Conservation (phyloP, 2,113 vertebrate species). For the Xenus cinereus region DNA sequence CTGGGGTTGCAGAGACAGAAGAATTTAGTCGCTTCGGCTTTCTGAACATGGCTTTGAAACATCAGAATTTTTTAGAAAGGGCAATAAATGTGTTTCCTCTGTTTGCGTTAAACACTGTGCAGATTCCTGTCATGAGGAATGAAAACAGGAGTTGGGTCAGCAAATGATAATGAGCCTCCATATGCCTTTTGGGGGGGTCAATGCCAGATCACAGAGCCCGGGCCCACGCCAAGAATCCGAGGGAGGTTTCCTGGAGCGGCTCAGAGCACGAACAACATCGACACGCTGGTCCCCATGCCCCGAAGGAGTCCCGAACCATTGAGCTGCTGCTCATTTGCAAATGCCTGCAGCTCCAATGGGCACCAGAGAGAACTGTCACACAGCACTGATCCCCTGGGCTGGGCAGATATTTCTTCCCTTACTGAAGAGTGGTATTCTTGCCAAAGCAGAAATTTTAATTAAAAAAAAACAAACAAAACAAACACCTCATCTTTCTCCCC, state of each 20-base stretch:
- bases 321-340: neutral
- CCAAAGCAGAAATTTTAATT: neutral
- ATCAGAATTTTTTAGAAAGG: constrained; percentile 46
- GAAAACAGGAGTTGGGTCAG: constrained; percentile 71
- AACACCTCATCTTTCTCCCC: neutral
- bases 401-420: neutral
- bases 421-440: neutral
- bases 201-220: constrained; percentile 57
- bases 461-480: neutral
- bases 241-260: constrained; percentile 53
- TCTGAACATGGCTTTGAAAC: constrained; percentile 21
- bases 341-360: neutral
- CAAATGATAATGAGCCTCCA: constrained; percentile 54
- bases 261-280: neutral
- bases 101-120: constrained; percentile 51
- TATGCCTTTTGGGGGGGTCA: constrained; percentile 54
- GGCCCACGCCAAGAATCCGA: neutral
- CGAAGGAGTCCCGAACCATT: neutral
- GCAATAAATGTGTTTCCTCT: constrained; percentile 65
- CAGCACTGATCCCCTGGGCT: neutral
- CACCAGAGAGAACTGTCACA: neutral
- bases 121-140: constrained; percentile 64
- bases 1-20: neutral
- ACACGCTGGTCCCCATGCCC: neutral
- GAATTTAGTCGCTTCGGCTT: neutral